A percentile compares a stretch with the other conserved stretches of the same genome.
Evolutionary conservation across 2,797 vertebrate species (phyloP).

Genomic region (Tapera naevia): DNA sequence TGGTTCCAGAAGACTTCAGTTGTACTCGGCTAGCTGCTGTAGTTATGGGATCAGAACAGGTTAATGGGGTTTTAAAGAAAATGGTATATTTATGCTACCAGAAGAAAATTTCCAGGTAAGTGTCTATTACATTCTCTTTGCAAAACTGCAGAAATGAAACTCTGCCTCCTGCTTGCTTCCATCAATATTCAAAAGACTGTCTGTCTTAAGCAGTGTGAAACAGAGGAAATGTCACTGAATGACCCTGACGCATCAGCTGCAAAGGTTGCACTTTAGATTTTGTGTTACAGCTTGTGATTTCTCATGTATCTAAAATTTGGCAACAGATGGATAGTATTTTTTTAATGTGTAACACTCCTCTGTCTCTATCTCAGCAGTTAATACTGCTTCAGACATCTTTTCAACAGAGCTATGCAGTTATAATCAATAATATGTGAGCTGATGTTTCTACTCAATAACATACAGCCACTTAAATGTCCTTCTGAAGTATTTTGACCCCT

Average conservation of each 20-base stretch:
- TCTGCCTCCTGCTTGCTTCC: conserved; percentile 8
- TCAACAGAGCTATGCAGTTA: conserved; percentile 5
- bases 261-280: conserved; percentile 25
- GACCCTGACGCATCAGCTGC: neutral
- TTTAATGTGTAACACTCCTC: conserved; percentile 3
- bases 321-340: conserved; percentile 35
- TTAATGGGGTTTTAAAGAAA: neutral
- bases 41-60: neutral
- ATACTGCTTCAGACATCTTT: conserved; percentile 23
- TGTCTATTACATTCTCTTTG: neutral
- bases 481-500: conserved; percentile 59
- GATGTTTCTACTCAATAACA: conserved; percentile 53
- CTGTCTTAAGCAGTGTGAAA: conserved; percentile 17
- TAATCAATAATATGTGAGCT: conserved; percentile 61
- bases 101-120: neutral
- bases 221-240: neutral
- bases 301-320: conserved; percentile 45
- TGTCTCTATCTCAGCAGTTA: conserved; percentile 34
- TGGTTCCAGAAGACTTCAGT: neutral
- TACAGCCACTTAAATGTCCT: conserved; percentile 44
- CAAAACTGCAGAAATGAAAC: conserved; percentile 29
- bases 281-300: conserved; percentile 40
- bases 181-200: conserved; percentile 33
- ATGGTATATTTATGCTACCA: neutral
- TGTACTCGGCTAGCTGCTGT: neutral